Evolutionary conservation across 2,888 invertebrate genomes (phyloP).

Genomic region (Allygus modestus): DNA sequence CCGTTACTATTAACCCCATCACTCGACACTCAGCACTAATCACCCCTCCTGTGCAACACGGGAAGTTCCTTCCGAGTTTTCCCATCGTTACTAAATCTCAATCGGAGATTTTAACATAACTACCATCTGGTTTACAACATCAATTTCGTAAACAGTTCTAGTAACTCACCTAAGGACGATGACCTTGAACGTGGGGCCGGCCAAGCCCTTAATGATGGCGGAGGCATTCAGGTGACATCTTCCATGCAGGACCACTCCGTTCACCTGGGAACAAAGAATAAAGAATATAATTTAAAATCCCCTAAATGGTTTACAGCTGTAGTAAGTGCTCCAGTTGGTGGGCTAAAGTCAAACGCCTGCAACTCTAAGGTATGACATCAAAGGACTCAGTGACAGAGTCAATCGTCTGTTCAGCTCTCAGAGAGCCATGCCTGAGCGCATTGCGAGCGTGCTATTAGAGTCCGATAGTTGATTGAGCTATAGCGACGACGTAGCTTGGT

Average conservation of each 20-base stretch:
- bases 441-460: background rate
- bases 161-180: slow-evolving; percentile 74
- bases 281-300: too few species aligned
- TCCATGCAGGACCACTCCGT: slow-evolving; percentile 95
- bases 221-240: slow-evolving; percentile 98
- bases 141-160: too few species aligned
- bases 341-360: background rate
- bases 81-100: too few species aligned
- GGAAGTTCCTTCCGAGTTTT: too few species aligned
- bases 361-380: background rate
- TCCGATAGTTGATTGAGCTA: background rate
- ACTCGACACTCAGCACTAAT: too few species aligned
- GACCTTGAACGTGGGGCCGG: slow-evolving; percentile 90
- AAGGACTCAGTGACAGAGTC: background rate
- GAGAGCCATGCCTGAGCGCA: background rate
- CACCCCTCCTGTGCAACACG: too few species aligned
- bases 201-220: slow-evolving; percentile 94
- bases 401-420: background rate
- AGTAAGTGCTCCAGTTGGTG: too few species aligned
- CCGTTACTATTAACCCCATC: too few species aligned
- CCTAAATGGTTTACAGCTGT: too few species aligned
- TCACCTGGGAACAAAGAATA: slow-evolving; percentile 87
- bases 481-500: too few species aligned
- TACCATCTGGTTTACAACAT: too few species aligned
- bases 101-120: too few species aligned